Percentiles rank a stretch among this genome's conserved stretches.
Evolutionary conservation across 92 coral and sea anemone species (phyloP).

Genomic region (Parazoanthus darwini): DNA sequence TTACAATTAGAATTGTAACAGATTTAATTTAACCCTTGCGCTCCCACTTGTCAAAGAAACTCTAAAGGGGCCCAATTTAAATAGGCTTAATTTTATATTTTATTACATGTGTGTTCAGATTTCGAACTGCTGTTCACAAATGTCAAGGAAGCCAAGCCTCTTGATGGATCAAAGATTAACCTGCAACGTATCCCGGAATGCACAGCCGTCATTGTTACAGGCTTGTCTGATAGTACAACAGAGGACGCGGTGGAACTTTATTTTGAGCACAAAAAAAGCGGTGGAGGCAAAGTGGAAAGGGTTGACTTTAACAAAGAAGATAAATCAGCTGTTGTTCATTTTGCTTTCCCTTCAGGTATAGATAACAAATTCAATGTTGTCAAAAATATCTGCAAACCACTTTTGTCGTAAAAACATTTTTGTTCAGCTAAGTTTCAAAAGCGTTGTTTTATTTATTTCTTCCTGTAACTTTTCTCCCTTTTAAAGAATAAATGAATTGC

Average conservation of each 20-base stretch:
- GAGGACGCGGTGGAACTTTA: constrained; percentile 22
- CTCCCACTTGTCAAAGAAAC: too few species aligned
- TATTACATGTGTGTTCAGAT: not conserved
- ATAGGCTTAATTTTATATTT: not conserved
- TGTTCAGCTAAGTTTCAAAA: too few species aligned
- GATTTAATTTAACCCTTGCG: too few species aligned
- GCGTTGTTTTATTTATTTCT: too few species aligned
- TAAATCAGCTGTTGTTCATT: constrained; percentile 1
- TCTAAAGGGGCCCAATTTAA: too few species aligned
- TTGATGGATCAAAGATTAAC: not conserved
- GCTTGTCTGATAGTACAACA: constrained; percentile 27
- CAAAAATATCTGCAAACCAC: not conserved
- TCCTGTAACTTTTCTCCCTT: too few species aligned
- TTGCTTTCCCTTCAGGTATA: constrained; percentile 10
- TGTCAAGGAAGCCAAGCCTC: constrained; percentile 1
- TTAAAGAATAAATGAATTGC: too few species aligned
- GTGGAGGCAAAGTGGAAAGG: constrained; percentile 33
- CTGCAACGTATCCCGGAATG: constrained; percentile 9
- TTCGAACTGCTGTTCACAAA: constrained; percentile 5
- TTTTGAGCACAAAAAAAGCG: constrained; percentile 35
- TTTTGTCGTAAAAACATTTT: too few species aligned
- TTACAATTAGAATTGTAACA: too few species aligned
- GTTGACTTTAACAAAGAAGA: not conserved
- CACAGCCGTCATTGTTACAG: constrained; percentile 36
- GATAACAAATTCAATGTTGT: not conserved